These are phyloP conservation scores for Drosophila serrata DNA, from an alignment of 1,140 invertebrate genomes.

Conservation along the genomic window DNA sequence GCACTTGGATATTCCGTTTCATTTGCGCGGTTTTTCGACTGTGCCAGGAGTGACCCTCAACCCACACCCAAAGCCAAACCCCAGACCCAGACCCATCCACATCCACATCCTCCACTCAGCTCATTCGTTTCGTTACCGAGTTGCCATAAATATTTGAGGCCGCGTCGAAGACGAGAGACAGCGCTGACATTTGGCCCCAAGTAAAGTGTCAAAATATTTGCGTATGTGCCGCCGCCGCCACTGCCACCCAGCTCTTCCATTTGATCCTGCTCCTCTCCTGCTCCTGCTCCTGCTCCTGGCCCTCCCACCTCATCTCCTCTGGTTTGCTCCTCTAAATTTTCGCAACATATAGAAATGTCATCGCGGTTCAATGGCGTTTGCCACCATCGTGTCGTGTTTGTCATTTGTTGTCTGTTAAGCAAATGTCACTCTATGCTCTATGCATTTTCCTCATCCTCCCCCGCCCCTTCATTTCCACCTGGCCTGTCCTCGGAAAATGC, in stretches of 20 bases:
- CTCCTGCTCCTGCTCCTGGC: background rate
- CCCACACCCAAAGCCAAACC: background rate
- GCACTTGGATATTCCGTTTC: constrained; percentile 67
- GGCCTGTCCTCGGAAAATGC: constrained; percentile 11
- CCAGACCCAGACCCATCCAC: background rate
- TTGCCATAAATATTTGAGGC: constrained; percentile 65
- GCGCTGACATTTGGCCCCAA: constrained; percentile 54
- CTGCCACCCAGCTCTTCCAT: constrained; percentile 29
- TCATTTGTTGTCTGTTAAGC: constrained; percentile 65
- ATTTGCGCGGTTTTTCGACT: constrained; percentile 59
- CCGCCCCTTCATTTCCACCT: constrained; percentile 3
- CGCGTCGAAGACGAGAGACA: constrained; percentile 46
- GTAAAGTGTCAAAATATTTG: constrained; percentile 81
- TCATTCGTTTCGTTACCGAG: constrained; percentile 39
- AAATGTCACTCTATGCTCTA: constrained; percentile 62
- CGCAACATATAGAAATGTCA: constrained; percentile 66
- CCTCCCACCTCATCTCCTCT: background rate
- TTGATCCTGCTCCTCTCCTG: constrained; percentile 9
- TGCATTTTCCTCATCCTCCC: constrained; percentile 21
- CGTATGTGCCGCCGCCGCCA: constrained; percentile 17
- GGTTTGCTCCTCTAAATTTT: constrained; percentile 16
- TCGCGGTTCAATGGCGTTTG: constrained; percentile 73
- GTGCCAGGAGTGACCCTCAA: constrained; percentile 10
- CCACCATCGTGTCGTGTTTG: constrained; percentile 62
- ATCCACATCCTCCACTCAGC: constrained; percentile 19